phyloP scores from a whole-genome alignment of 1,140 invertebrate genomes.

The Leptopilina clavipes region DNA sequence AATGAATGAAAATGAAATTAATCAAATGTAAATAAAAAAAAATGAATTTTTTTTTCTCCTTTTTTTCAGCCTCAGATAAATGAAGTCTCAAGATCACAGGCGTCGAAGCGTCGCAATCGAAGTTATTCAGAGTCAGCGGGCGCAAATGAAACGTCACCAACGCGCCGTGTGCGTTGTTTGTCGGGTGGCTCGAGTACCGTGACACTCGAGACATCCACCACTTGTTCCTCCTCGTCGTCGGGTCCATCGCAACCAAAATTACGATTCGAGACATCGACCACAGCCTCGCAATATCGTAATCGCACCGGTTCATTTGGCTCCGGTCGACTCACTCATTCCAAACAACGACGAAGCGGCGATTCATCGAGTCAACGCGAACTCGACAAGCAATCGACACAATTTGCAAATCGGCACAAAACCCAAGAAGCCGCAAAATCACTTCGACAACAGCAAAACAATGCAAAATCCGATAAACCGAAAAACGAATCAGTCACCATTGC shows the following conservation, averaged over 20 bases:
- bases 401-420: background rate
- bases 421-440: background rate
- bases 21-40: background rate
- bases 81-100: slow-evolving; percentile 73
- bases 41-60: background rate
- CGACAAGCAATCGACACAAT: slow-evolving; percentile 7
- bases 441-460: background rate
- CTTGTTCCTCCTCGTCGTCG: too few relatives aligned
- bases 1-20: too few relatives aligned
- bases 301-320: slow-evolving; percentile 70
- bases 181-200: slow-evolving; percentile 69
- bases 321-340: slow-evolving; percentile 59
- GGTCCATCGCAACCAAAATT: slow-evolving; percentile 49
- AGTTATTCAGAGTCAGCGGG: slow-evolving; percentile 78
- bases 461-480: background rate
- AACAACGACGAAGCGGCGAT: slow-evolving; percentile 34
- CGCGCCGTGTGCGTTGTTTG: slow-evolving; percentile 64
- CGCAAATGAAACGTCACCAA: slow-evolving; percentile 58
- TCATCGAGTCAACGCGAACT: slow-evolving; percentile 22
- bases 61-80: slow-evolving; percentile 75
- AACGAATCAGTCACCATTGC: background rate
- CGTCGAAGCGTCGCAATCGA: slow-evolving; percentile 76
- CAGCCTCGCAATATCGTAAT: slow-evolving; percentile 63
- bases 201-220: slow-evolving; percentile 54
- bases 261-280: slow-evolving; percentile 52